These are phyloP conservation scores for Thaumatotibia leucotreta DNA, from an alignment of 1,140 invertebrate genomes.

Conservation along the genomic window DNA sequence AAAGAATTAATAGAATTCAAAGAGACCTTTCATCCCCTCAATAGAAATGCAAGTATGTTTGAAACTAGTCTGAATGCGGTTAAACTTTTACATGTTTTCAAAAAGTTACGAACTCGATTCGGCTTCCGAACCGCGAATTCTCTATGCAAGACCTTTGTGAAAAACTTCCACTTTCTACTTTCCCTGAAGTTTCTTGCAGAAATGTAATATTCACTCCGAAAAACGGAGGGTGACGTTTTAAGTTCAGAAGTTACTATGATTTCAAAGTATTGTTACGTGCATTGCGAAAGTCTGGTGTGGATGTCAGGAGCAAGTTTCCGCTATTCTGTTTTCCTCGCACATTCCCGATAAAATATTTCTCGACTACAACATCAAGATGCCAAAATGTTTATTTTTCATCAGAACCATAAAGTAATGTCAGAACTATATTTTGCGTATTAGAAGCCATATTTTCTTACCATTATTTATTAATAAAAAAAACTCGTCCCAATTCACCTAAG, in stretches of 20 bases:
- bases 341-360: too few relatives aligned
- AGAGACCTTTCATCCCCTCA: not conserved
- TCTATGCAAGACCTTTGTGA: not conserved
- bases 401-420: too few relatives aligned
- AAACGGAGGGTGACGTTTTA: not conserved
- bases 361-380: too few relatives aligned
- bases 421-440: too few relatives aligned
- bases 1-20: not conserved
- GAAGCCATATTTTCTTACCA: too few relatives aligned
- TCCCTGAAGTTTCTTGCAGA: not conserved
- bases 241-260: not conserved
- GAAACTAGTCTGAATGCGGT: not conserved
- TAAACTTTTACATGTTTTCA: slow-evolving; percentile 1
- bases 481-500: too few relatives aligned
- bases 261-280: not conserved
- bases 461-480: too few relatives aligned
- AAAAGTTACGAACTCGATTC: slow-evolving; percentile 2
- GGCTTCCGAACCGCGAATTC: not conserved
- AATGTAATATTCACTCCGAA: not conserved
- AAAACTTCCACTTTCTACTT: slow-evolving; percentile 9
- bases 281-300: too few relatives aligned
- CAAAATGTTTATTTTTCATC: too few relatives aligned
- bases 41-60: not conserved
- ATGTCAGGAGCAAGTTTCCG: too few relatives aligned
- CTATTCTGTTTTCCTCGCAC: too few relatives aligned